Evolutionary conservation across 2,113 vertebrate genomes (phyloP).

Genomic region (Patagioenas fasciata): DNA sequence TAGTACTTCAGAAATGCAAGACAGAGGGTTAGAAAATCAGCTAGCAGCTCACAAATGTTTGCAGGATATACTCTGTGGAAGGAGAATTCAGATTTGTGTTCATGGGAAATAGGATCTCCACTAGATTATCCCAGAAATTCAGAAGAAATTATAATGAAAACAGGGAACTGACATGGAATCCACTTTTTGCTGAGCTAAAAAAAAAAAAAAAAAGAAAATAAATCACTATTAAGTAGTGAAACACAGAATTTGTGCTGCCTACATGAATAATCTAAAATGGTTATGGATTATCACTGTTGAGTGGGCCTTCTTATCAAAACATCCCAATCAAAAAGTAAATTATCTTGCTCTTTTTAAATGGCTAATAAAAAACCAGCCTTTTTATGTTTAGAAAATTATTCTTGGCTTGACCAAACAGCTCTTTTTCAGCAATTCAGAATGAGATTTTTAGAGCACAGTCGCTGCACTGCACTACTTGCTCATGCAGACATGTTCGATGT

Average conservation of each 20-base stretch:
- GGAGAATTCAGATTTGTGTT: not conserved
- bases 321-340: not conserved
- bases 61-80: not conserved
- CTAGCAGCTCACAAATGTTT: not conserved
- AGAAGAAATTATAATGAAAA: not conserved
- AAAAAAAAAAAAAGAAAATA: not conserved
- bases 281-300: not conserved
- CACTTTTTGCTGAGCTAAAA: not conserved
- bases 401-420: not conserved
- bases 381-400: not conserved
- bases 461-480: not conserved
- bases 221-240: not conserved
- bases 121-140: not conserved
- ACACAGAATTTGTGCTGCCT: not conserved
- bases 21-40: not conserved
- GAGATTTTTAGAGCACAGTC: not conserved
- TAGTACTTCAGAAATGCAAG: not conserved
- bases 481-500: rapidly evolving
- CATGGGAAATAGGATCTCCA: not conserved
- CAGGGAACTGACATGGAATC: not conserved
- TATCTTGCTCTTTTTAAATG: not conserved
- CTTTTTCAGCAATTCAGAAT: not conserved
- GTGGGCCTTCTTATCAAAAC: not conserved
- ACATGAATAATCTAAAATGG: rapidly evolving
- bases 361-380: not conserved